These are phyloP conservation scores for Athrips mouffetella DNA, from an alignment of 2,888 invertebrate species.

Conservation along the genomic window DNA sequence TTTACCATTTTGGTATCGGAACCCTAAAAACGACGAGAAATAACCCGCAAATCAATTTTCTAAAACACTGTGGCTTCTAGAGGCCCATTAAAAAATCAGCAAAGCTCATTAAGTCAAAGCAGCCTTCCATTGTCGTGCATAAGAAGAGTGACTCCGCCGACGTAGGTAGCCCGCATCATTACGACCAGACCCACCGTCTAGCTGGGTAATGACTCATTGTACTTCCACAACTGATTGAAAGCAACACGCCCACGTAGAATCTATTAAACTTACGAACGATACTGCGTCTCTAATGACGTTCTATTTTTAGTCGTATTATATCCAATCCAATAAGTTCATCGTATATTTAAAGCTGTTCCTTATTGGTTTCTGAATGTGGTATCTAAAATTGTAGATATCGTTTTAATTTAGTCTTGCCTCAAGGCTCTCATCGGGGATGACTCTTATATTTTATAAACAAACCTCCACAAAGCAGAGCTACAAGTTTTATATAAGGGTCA, in stretches of 20 bases:
- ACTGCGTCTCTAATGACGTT: conserved; percentile 13
- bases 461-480: not conserved
- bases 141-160: conserved; percentile 11
- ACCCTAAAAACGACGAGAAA: too few species aligned
- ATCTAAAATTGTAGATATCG: too few species aligned
- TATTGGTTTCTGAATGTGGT: too few species aligned
- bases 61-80: too few species aligned
- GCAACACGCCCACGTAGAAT: conserved; percentile 21
- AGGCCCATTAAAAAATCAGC: too few species aligned
- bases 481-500: conserved; percentile 22
- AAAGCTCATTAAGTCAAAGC: conserved; percentile 12
- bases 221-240: conserved; percentile 20
- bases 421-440: not conserved
- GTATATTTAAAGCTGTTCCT: too few species aligned
- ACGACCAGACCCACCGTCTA: conserved; percentile 20
- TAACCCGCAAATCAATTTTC: too few species aligned
- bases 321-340: not conserved
- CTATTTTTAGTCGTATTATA: conserved; percentile 13
- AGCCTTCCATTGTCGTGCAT: conserved; percentile 9
- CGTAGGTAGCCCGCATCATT: conserved; percentile 19
- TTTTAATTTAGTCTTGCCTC: too few species aligned
- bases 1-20: too few species aligned
- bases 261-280: conserved; percentile 17
- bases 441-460: not conserved
- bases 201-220: conserved; percentile 23